These are phyloP conservation scores for Oryctes rhinoceros DNA, from an alignment of 1,140 invertebrate genomes.

Conservation along the genomic window DNA sequence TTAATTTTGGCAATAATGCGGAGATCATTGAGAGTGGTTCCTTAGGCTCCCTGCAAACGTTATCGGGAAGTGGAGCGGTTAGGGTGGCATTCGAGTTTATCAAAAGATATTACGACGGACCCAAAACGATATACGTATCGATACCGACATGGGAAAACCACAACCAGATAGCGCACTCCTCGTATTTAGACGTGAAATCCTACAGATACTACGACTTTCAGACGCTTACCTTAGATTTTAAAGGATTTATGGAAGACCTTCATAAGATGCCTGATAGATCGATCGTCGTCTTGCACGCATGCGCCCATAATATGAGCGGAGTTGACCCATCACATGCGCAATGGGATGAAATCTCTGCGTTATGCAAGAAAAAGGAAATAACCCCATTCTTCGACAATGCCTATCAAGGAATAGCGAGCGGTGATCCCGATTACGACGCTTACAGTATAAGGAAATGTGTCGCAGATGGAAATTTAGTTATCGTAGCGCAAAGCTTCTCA, in stretches of 20 bases:
- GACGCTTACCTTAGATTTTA: no score
- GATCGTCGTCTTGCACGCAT: slow-evolving; percentile 93
- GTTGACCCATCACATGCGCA: slow-evolving; percentile 88
- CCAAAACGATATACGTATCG: no score
- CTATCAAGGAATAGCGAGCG: slow-evolving; percentile 98
- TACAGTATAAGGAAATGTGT: slow-evolving; percentile 68
- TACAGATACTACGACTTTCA: no score
- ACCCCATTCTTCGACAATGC: slow-evolving; percentile 95
- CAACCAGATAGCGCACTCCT: no score
- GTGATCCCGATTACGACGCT: slow-evolving; percentile 91
- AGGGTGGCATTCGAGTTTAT: no score
- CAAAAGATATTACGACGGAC: no score
- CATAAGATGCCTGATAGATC: slow-evolving; percentile 83
- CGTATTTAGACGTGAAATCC: no score
- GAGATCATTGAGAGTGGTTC: no score
- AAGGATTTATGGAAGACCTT: slow-evolving; percentile 56
- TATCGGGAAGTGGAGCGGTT: no score
- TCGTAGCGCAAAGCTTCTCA: slow-evolving; percentile 93
- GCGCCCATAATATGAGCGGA: slow-evolving; percentile 98
- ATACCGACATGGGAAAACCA: no score
- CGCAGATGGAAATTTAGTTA: slow-evolving; percentile 89
- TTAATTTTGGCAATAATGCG: no score
- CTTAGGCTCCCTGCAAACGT: no score
- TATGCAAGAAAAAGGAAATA: slow-evolving; percentile 80
- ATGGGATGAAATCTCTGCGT: slow-evolving; percentile 82